Percentiles rank a stretch among this genome's conserved stretches.
phyloP scores from a whole-genome alignment of 1,140 invertebrate species.

The Tyrophagus putrescentiae region DNA sequence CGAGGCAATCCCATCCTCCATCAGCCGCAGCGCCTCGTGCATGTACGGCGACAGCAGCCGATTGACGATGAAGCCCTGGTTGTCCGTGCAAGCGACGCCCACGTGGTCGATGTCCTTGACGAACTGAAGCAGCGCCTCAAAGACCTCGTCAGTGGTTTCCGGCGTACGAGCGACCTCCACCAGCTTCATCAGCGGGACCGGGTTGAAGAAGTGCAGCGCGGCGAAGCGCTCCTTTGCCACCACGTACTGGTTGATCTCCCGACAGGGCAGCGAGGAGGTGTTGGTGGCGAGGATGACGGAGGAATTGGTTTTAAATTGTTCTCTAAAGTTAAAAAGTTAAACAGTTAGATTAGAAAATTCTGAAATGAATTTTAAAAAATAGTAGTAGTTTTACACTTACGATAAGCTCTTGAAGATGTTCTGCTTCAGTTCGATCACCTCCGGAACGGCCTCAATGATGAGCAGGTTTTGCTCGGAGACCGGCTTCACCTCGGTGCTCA shows the following conservation, averaged over 20 bases:
- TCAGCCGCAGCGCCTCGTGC: conserved; percentile 53
- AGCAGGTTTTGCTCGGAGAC: conserved; percentile 51
- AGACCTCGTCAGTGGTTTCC: conserved; percentile 51
- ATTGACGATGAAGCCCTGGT: conserved; percentile 72
- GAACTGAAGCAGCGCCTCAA: conserved; percentile 52
- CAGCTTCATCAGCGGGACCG: conserved; percentile 77
- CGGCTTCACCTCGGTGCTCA: conserved; percentile 18
- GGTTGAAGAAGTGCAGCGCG: conserved; percentile 78
- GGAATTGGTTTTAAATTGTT: conserved; percentile 41
- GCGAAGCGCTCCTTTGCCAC: conserved; percentile 8
- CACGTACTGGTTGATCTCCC: conserved; percentile 48
- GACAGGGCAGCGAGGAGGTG: conserved; percentile 69
- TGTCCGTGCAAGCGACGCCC: conserved; percentile 63
- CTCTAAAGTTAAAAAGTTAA: too few relatives aligned
- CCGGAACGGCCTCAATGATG: conserved; percentile 72
- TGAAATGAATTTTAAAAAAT: too few relatives aligned
- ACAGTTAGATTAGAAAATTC: too few relatives aligned
- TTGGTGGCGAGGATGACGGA: conserved; percentile 68
- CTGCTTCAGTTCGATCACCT: conserved; percentile 62
- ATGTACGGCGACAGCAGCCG: conserved; percentile 60
- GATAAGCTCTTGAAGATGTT: conserved; percentile 49
- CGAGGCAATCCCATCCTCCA: conserved; percentile 53
- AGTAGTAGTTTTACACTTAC: conserved; percentile 38
- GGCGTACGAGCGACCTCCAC: conserved; percentile 43
- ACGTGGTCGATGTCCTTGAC: conserved; percentile 61